Evolutionary conservation across 2,113 vertebrate genomes (phyloP), one percentile per base, ranked within the genome.

Genomic region (Dunckerocampus dactyliophorus): DNA sequence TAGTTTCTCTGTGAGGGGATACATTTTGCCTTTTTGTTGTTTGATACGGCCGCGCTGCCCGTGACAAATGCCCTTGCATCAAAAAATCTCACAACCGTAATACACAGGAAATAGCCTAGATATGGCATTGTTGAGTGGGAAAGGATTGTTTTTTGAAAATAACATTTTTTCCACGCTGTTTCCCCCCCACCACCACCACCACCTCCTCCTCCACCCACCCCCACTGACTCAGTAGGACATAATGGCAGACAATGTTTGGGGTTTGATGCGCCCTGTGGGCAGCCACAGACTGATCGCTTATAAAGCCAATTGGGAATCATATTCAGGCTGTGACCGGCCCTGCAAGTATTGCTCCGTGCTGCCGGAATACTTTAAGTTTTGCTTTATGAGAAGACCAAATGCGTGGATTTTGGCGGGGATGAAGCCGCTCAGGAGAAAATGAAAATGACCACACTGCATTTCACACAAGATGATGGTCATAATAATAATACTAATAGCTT

Each of bases 31-130:
- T 56, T 85, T 83, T 82, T 85, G 79, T 83, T 87, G 76, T 87
- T 87, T 88, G 86, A 88, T 90, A 89, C 88, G 81, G 85, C 84
- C 88, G 83, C 87, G 77, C 83, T 84, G 88, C 70, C 89, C 85
- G 70, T 91, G 89, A 89, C 90, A 88, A 91, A 90, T 91, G 83
- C 87, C 76, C 88, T 84, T 78, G 81, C 87, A 90, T 90, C 88
- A 43, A 83, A 86, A 90, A 88, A 89, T 88, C 87, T 89, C 88
- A 86, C 89, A 88, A 90, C 79, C 84, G 84, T 85, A 85, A 89
- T 85, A 88, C 85, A 89, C 81, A 87, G 90, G 87, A 90, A 92
- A 91, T 90, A 87, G 85, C 84, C 82, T 79, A 56, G 89, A 90
- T 87, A 82, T 82, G 75, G 78, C 76, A 59, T 84, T 85, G 84